Percentiles rank a stretch among this genome's conserved stretches.
Evolutionary conservation across 2,113 vertebrate species (phyloP).

Genomic region (Globicephala melas): DNA sequence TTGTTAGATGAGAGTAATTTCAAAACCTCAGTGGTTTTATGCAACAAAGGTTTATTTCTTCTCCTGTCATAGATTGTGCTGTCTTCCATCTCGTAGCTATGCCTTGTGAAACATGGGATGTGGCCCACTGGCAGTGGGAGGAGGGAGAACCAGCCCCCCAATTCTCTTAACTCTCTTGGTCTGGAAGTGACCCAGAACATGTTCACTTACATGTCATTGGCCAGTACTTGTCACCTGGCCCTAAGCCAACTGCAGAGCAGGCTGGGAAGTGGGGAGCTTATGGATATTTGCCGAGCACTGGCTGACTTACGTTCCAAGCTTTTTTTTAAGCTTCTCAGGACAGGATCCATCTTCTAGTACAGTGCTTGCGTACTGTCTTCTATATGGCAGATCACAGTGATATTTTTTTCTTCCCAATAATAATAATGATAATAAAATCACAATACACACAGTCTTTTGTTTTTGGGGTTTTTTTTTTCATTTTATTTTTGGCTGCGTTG

Average conservation of each 20-base stretch:
- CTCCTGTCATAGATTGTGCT: neutral
- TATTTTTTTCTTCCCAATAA: neutral
- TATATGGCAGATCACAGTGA: neutral
- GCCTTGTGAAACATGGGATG: neutral
- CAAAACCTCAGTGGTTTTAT: neutral
- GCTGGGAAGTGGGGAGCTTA: neutral
- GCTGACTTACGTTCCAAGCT: neutral
- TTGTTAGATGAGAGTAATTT: neutral
- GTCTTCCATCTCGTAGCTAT: neutral
- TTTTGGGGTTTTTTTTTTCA: fast-evolving
- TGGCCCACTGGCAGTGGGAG: neutral
- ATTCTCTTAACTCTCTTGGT: neutral
- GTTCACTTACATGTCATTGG: neutral
- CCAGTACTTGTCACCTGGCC: neutral
- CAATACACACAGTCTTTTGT: neutral
- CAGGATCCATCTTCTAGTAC: neutral
- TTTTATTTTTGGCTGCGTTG: too few species aligned
- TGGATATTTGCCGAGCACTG: neutral
- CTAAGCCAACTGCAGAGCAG: neutral
- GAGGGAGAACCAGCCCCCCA: neutral
- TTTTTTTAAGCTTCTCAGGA: neutral
- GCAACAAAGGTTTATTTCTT: neutral
- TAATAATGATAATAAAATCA: neutral
- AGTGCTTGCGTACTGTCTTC: neutral
- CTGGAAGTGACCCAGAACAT: neutral